Evolutionary conservation across 2,113 vertebrate genomes (phyloP).

Genomic region (human (Homo sapiens)): DNA sequence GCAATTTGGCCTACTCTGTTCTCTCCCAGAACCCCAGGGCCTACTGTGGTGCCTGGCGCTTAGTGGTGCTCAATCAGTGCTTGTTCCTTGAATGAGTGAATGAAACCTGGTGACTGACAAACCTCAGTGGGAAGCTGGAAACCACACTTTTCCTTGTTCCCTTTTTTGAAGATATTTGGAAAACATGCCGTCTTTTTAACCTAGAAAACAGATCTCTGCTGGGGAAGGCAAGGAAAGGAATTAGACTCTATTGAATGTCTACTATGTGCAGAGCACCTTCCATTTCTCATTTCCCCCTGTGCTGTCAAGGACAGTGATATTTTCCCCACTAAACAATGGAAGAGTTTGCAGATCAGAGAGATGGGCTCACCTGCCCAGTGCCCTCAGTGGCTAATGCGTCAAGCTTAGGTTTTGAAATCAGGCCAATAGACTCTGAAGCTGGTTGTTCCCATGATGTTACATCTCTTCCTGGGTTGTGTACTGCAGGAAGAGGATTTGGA

Average conservation of each 20-base stretch:
- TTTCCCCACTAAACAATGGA: background rate
- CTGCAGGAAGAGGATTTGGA: background rate
- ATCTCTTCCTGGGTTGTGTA: background rate
- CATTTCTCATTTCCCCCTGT: background rate
- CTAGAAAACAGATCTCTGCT: background rate
- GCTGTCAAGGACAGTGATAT: no score
- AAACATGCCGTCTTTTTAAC: background rate
- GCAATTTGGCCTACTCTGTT: no score
- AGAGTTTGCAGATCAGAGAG: background rate
- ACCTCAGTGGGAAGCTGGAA: background rate
- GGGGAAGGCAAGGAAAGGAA: background rate
- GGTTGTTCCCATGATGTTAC: rapidly evolving
- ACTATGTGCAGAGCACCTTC: rapidly evolving
- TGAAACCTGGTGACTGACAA: background rate
- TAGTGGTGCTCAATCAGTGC: background rate
- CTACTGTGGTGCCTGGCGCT: rapidly evolving
- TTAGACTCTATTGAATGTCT: background rate
- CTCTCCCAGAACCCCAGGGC: background rate
- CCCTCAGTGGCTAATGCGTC: background rate
- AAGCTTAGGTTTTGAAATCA: background rate
- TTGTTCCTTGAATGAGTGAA: background rate
- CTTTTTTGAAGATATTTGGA: background rate
- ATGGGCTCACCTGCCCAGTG: background rate
- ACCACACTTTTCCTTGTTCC: background rate
- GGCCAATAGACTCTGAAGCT: background rate